Evolutionary conservation across 2,113 vertebrate species (phyloP).

Genomic region (Alectura lathami): DNA sequence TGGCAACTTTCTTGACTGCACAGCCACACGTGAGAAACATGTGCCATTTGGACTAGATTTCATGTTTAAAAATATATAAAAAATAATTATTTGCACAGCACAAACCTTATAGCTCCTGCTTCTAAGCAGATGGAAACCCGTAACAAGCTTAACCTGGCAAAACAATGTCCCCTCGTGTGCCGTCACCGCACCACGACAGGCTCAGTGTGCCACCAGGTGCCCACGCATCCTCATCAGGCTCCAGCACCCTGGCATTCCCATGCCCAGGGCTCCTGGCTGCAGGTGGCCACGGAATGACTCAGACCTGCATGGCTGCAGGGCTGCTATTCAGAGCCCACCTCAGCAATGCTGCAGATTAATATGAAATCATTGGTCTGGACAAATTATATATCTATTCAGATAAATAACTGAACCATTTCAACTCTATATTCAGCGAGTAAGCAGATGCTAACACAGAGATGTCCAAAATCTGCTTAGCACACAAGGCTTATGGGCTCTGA

Average conservation of each 20-base stretch:
- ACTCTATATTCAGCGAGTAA: background rate
- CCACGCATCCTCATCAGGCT: background rate
- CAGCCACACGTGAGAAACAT: background rate
- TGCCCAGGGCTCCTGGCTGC: background rate
- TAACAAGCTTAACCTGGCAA: conserved; percentile 45
- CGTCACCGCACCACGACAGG: background rate
- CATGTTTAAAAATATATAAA: conserved; percentile 30
- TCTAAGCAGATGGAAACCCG: conserved; percentile 28
- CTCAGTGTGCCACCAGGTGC: background rate
- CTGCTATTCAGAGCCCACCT: background rate
- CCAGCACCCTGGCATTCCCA: accelerated
- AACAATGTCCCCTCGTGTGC: conserved; percentile 18
- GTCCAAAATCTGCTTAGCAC: background rate
- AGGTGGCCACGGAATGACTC: background rate
- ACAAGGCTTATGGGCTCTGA: background rate
- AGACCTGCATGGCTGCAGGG: background rate
- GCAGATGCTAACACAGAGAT: background rate
- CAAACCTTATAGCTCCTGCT: conserved; percentile 48
- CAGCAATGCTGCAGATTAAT: background rate
- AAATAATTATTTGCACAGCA: conserved; percentile 47
- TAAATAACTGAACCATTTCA: background rate
- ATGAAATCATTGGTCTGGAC: background rate
- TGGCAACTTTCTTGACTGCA: conserved; percentile 23
- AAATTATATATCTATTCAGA: background rate
- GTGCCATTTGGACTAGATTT: conserved; percentile 10